Base-by-base conservation (phyloP, 2,797 vertebrate species). In the Chelon labrosus region DNA sequence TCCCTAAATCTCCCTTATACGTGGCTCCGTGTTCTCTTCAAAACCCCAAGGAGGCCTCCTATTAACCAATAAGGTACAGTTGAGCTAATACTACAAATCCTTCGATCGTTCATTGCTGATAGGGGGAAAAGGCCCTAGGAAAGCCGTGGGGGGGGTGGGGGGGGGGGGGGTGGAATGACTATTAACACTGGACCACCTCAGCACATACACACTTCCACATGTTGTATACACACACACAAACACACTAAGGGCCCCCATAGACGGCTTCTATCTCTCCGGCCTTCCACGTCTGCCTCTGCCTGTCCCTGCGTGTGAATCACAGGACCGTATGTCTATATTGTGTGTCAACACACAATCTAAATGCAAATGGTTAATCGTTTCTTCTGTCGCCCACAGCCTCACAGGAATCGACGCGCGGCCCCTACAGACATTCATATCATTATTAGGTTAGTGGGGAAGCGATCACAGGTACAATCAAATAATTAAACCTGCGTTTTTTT, bases 301-400 rank as follows among this genome's bases (percentile, higher is more conserved):
- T 68, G 41, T 59, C 12, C 60, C 64, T 58, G 9, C 53, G 50
- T 84, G 71, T 66, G 78, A 80, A 81, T 74, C 71, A 25, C 5
- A 60, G 42, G 73, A 58, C 65, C 58, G 37, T 54, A 72, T 46
- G 66, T 79, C 68, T 62, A 65, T 62, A 72, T 75, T 74, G 68
- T 72, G 56, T 79, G 84, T 88, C 84, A 85, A 84, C 85, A 89
- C 73, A 89, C 85, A 89, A 92, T 93, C 85, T 92, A 93, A 94
- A 93, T 92, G 91, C 92, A 92, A 92, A 92, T 93, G 73, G 79
- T 84, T 84, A 77, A 89, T 90, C 68, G 67, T 79, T 61, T 59
- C 80, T 39, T 73, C 58, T 67, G 77, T 68, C 70, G 77, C 80
- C 77, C 61, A 16, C 61, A 47, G 75, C 73, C 80, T 80, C 69